These are phyloP conservation scores for Diglossa cyanea DNA, from an alignment of 2,797 vertebrate species.

Conservation along the genomic window DNA sequence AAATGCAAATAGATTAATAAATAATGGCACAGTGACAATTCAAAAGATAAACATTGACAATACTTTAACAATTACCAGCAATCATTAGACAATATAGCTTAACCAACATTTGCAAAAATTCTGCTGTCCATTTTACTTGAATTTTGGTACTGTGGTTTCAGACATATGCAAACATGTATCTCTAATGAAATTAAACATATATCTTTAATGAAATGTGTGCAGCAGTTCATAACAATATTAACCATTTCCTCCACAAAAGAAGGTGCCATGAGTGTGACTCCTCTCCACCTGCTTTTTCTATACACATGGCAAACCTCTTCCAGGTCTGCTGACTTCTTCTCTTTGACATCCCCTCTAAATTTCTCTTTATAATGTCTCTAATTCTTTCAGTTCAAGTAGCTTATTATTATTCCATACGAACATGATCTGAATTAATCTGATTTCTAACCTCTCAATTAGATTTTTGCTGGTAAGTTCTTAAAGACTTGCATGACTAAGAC, in stretches of 20 bases:
- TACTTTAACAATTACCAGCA: neutral
- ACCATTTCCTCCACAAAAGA: neutral
- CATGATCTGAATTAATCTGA: neutral
- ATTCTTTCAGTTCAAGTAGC: neutral
- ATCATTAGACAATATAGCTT: neutral
- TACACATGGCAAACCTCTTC: neutral
- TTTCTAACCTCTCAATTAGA: neutral
- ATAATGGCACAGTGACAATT: neutral
- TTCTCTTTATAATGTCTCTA: neutral
- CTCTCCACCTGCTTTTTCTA: neutral
- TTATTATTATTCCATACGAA: neutral
- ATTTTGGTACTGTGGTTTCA: neutral
- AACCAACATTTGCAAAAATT: neutral
- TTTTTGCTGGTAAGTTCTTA: neutral
- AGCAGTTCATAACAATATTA: neutral
- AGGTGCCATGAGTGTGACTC: accelerated
- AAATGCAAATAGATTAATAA: neutral
- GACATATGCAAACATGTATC: neutral
- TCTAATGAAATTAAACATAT: neutral
- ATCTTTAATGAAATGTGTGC: neutral
- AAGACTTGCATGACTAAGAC: neutral
- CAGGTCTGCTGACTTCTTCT: neutral
- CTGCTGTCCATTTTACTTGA: neutral
- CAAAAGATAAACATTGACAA: neutral
- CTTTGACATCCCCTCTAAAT: neutral